Conservation (phyloP, 2,888 invertebrate species). For the Melipona bicolor region DNA sequence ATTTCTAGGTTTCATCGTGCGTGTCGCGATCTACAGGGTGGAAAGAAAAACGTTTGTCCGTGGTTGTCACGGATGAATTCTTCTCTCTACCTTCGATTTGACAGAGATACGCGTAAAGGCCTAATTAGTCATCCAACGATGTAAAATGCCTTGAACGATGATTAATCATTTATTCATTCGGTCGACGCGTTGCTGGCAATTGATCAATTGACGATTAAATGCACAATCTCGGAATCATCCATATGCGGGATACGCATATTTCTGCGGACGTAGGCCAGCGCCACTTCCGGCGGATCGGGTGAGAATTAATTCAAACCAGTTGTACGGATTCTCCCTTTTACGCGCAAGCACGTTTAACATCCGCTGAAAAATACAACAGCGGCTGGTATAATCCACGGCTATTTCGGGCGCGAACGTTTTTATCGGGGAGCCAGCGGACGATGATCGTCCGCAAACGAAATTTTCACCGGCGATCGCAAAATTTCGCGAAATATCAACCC, state of each 20-base stretch:
- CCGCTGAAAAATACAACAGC: neutral
- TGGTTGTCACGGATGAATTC: no score
- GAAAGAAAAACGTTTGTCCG: no score
- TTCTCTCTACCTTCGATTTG: no score
- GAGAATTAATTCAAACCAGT: slow-evolving; percentile 9
- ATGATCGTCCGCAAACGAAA: neutral
- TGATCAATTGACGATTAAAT: no score
- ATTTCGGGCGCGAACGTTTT: slow-evolving; percentile 7
- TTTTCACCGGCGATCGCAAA: neutral
- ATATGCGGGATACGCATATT: no score
- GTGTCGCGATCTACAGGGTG: no score
- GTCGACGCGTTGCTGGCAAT: no score
- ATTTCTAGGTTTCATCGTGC: no score
- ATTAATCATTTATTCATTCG: neutral
- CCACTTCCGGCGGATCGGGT: neutral
- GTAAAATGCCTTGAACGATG: neutral
- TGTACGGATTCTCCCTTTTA: slow-evolving; percentile 10
- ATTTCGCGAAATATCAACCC: slow-evolving; percentile 16
- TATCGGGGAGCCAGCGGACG: neutral
- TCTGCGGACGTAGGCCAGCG: no score
- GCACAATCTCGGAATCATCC: no score
- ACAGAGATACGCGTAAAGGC: no score
- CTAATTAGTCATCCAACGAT: no score
- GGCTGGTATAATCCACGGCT: neutral
- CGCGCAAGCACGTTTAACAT: slow-evolving; percentile 11